Base-by-base conservation (phyloP, 2,888 invertebrate species). In the Archips xylosteana region DNA sequence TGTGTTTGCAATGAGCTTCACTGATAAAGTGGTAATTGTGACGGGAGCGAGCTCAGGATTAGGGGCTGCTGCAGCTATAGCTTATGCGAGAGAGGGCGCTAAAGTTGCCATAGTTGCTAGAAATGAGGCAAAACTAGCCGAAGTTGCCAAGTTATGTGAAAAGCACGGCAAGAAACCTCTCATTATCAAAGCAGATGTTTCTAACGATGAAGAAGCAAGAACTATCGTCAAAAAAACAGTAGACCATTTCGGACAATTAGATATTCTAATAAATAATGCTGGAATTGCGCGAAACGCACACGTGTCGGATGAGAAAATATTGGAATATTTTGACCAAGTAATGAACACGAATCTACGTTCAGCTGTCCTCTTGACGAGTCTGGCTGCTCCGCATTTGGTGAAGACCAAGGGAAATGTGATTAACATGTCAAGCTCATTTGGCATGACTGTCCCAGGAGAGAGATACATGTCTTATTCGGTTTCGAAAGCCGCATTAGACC, bases 1-100 rank as follows among this genome's bases (percentile, higher is more conserved):
- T 23, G 49, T 39, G 6, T 42, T 13, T 47, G 23, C 62, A 8
- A 70, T 70, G 70, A 70, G 57, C 57, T 70, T 63, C 13, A 57
- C 63, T 12, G 63, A 45, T 57, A 70, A 70, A 57, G 70, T 70
- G 2, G 83, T 87, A 2, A 49, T 86, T 65, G 76, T 88, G 66
- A 87, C 89, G 3, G 85, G 87, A 49, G 86, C 85, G 8, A 79
- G 81, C 9, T 86, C 85, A 0, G 86, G 86, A 10, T 82, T 88
- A 5, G 88, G 88, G n/a, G 83, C 85, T 79, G 82, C 82, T 12
- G 80, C 82, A 47, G 83, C 87, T 47, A 65, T 39, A 63, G 63
- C 70, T 8, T 39, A 63, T 4, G 54, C 70, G 12, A 70, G 6
- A 57, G 70, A 70, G 2, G 70, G 70, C 9, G 70, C 70, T 8